Evolutionary conservation across 2,888 invertebrate genomes (phyloP).

Genomic region (Macrostomum cliftonense): DNA sequence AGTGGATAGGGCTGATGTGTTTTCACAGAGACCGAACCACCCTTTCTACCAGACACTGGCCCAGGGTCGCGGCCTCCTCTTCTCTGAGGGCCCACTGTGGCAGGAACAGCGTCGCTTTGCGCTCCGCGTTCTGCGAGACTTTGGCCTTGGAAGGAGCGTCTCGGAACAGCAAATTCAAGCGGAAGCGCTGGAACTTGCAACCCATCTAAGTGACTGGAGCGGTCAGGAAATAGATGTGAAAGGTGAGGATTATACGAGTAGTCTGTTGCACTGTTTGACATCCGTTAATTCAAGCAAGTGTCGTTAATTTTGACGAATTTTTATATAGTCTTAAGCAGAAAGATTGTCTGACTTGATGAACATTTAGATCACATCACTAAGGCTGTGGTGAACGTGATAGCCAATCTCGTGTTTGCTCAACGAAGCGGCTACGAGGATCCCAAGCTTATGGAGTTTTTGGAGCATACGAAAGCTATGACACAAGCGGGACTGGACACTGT

Average conservation of each 20-base stretch:
- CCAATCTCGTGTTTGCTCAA: background rate
- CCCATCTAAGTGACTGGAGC: too few relatives aligned
- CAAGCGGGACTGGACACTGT: too few relatives aligned
- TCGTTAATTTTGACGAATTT: too few relatives aligned
- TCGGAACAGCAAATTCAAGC: slow-evolving; percentile 3
- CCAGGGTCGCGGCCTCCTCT: slow-evolving; percentile 4
- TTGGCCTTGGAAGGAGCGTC: slow-evolving; percentile 2
- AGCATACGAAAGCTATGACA: slow-evolving; percentile 14
- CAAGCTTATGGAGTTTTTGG: slow-evolving; percentile 14
- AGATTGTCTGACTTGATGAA: too few relatives aligned
- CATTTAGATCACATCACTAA: too few relatives aligned
- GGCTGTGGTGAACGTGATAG: background rate
- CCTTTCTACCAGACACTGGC: background rate
- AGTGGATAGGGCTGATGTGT: slow-evolving; percentile 1
- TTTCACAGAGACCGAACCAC: slow-evolving; percentile 2
- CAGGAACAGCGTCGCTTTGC: slow-evolving; percentile 8
- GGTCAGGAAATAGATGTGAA: too few relatives aligned
- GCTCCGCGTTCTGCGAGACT: slow-evolving; percentile 5
- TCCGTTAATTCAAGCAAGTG: too few relatives aligned
- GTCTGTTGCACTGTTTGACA: too few relatives aligned
- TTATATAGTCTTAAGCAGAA: too few relatives aligned
- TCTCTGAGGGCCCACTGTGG: slow-evolving; percentile 4
- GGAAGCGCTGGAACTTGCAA: too few relatives aligned
- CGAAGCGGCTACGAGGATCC: slow-evolving; percentile 15
- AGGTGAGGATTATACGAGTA: too few relatives aligned